Base-by-base conservation (phyloP, 2,888 invertebrate species). In the Xanthia togata region DNA sequence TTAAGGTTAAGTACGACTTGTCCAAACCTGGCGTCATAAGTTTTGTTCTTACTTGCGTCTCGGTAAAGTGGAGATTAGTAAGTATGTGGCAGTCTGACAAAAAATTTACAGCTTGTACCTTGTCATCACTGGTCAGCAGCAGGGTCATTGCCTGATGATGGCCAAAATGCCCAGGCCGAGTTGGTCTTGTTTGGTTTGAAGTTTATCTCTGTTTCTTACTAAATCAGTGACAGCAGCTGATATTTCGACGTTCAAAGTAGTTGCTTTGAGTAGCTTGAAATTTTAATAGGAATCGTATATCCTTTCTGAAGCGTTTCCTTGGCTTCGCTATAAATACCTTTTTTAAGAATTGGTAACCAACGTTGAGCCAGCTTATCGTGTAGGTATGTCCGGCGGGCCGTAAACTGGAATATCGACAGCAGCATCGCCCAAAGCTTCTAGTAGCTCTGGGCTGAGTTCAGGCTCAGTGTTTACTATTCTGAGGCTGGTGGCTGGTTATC, bases 261-360 rank as follows among this genome's bases (percentile, higher is more conserved):
- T 41, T 26, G 63, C 41, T 64, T 41, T 63, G 26, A 41, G n/a
- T n/a, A 63, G n/a, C 17, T 63, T 63, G 9, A 41, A 63, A 17
- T n/a, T 63, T 8, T 63, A n/a, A n/a, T 41, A 41, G n/a, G 41
- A 8, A n/a, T n/a, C 63, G 8, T 63, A 63, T 63, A 63, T n/a
- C n/a, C 41, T 63, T n/a, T 41, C n/a, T 41, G n/a, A 23, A 63
- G 38, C 23, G 23, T 41, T 41, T n/a, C 63, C n/a, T 63, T 63
- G 3, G n/a, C n/a, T 63, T 63, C 38, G 38, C 38, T 41, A n/a
- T 63, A 38, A 8, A 38, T 41, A 63, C n/a, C 41, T 41, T 41
- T 63, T 63, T 41, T n/a, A 26, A 63, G 38, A n/a, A 63, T 63
- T 41, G 41, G 63, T 63, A n/a, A 1, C 63, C 63, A n/a, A 63